Percentiles rank a stretch among this genome's conserved stretches.
These are phyloP conservation scores for Actinemys pallida DNA, from an alignment of 2,113 vertebrate genomes.

Conservation along the genomic window DNA sequence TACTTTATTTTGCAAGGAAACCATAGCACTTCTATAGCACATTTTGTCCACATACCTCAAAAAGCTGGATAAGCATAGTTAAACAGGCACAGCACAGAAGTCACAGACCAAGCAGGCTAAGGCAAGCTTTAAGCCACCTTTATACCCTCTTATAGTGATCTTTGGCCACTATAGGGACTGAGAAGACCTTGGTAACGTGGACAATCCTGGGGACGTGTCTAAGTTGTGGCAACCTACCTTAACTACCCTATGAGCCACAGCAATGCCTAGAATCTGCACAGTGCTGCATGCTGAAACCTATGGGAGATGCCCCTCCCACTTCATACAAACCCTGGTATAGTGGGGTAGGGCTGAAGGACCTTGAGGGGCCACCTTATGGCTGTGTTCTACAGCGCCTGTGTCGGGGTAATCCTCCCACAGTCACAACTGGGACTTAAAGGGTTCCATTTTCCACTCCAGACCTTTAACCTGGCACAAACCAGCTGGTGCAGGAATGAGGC, in stretches of 20 bases:
- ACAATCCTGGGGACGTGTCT: rapidly evolving
- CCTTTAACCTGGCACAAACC: neutral
- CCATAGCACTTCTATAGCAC: neutral
- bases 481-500: neutral
- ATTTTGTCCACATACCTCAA: neutral
- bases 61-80: neutral
- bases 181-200: neutral
- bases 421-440: neutral
- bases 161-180: neutral
- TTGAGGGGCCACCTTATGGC: rapidly evolving
- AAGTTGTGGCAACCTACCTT: rapidly evolving
- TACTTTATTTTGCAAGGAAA: neutral
- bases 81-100: neutral
- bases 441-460: neutral
- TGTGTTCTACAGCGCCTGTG: neutral
- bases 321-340: neutral
- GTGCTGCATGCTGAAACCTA: neutral
- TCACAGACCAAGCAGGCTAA: neutral
- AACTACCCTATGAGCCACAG: rapidly evolving
- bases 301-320: neutral
- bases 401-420: neutral
- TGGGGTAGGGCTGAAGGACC: rapidly evolving
- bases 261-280: neutral
- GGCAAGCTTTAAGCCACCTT: neutral
- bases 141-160: neutral